phyloP scores from a whole-genome alignment of 2,888 invertebrate species.

The Mythimna albipuncta region DNA sequence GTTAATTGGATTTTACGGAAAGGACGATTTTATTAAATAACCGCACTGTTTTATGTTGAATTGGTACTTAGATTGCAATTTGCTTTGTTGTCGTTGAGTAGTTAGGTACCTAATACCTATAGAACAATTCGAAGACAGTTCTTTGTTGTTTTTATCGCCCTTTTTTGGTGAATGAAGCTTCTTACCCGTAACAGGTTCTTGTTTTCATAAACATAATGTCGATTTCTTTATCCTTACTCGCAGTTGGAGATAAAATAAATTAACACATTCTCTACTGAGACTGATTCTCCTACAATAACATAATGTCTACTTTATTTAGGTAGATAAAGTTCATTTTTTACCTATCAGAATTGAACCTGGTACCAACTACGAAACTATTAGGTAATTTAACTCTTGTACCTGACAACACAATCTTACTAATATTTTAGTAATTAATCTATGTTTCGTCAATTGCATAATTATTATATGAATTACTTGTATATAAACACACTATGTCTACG shows the following conservation, averaged over 20 bases:
- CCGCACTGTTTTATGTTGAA: not conserved
- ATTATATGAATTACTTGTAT: too few relatives aligned
- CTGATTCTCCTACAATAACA: not conserved
- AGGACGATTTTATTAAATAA: not conserved
- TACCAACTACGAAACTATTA: slow-evolving; percentile 1
- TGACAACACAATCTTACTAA: not conserved
- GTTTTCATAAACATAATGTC: not conserved
- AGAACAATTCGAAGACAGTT: slow-evolving; percentile 4
- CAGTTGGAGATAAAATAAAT: not conserved
- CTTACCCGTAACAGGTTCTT: not conserved
- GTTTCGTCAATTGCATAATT: too few relatives aligned
- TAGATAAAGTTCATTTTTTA: not conserved
- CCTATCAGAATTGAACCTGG: slow-evolving; percentile 29
- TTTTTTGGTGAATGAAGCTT: slow-evolving; percentile 8
- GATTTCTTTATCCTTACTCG: not conserved
- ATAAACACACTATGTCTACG: too few relatives aligned
- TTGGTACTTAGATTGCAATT: not conserved
- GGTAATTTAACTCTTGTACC: not conserved
- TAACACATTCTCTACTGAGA: not conserved
- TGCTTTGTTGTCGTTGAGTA: not conserved
- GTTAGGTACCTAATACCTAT: not conserved
- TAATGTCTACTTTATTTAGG: not conserved
- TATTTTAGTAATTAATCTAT: not conserved
- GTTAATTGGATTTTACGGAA: slow-evolving; percentile 15
- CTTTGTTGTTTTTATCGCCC: slow-evolving; percentile 9